Base-by-base conservation (phyloP, 1,140 invertebrate genomes). In the Drosophila eugracilis region DNA sequence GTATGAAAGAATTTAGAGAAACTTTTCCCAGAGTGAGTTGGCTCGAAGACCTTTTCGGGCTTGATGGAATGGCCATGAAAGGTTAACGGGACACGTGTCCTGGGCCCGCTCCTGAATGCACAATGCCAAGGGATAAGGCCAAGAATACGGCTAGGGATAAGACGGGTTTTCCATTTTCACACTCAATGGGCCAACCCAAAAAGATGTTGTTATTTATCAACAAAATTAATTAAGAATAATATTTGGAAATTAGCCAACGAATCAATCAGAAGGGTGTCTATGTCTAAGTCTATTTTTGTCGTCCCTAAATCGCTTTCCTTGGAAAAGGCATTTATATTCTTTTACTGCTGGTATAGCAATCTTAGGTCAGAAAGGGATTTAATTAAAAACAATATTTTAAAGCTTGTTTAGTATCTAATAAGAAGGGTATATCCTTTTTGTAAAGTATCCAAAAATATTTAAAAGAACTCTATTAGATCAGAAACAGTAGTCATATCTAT, bases 11-110 rank as follows among this genome's bases (percentile, higher is more conserved):
- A 74, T 75, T 74, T 75, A 53, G 48, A 71, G 66, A 72, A 73
- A 47, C 44, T 72, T 60, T 21, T 28, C 53, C 22, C 28, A 36
- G 28, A 32, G 17, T 24, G 48, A 50, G 66, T 34, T 58, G 39
- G 65, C 21, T 26, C 12, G 44, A 49, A 70, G 57, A 74, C 70
- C 71, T 45, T 65, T 75, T 74, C 48, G 17, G 30, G 60, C 76
- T 69, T 66, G 58, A 80, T 58, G 62, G 73, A 57, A 69, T 69
- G 50, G 58, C 75, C 69, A 66, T 63, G 78, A 85, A 85, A 85
- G 81, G 81, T 85, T 85, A 66, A 78, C 58, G 81, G 77, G 62
- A 67, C 81, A 85, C 81, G 81, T 85, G 81, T 81, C 57, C 70
- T 50, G 62, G 42, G 10, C 34, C 45, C 67, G 55, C 37, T 58